These are phyloP conservation scores for Hydra vulgaris DNA, from an alignment of 30 jellyfish, hydroid and myxozoan genomes.

Conservation along the genomic window DNA sequence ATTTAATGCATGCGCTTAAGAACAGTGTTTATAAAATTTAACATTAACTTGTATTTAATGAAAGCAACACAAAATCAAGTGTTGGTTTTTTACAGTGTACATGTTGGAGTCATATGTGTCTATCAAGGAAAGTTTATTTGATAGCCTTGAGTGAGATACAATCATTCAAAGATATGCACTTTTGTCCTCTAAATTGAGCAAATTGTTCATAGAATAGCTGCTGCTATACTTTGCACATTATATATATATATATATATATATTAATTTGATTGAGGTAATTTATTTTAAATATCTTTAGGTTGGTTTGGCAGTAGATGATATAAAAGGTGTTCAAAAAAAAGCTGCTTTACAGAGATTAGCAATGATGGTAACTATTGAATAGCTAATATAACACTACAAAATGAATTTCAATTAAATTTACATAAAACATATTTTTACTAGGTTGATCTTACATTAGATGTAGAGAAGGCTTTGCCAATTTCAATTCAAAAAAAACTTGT, in stretches of 20 bases:
- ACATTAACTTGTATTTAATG: no score
- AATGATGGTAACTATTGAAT: slow-evolving; percentile 54
- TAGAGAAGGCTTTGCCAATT: slow-evolving; percentile 88
- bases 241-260: no score
- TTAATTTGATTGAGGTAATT: no score
- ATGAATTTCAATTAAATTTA: no score
- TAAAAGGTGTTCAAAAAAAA: slow-evolving; percentile 66
- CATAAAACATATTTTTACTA: not conserved
- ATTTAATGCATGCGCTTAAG: no score
- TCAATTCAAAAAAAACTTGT: slow-evolving; percentile 53
- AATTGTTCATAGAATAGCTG: not conserved
- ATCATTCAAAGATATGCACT: not conserved
- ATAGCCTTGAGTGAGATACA: not conserved
- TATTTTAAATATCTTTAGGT: slow-evolving; percentile 47
- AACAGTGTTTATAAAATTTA: no score
- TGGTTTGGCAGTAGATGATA: slow-evolving; percentile 90
- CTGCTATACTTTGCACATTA: not conserved
- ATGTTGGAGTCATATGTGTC: not conserved
- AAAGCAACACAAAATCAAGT: no score
- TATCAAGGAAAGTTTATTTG: not conserved
- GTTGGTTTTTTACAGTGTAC: no score
- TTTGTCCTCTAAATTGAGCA: not conserved
- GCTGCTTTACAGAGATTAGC: slow-evolving; percentile 68
- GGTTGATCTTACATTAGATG: slow-evolving; percentile 95
- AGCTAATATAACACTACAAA: not conserved